Percentiles rank a stretch among this genome's conserved stretches.
phyloP scores from a whole-genome alignment of 2,797 vertebrate genomes.

The Enteromius radiatus region DNA sequence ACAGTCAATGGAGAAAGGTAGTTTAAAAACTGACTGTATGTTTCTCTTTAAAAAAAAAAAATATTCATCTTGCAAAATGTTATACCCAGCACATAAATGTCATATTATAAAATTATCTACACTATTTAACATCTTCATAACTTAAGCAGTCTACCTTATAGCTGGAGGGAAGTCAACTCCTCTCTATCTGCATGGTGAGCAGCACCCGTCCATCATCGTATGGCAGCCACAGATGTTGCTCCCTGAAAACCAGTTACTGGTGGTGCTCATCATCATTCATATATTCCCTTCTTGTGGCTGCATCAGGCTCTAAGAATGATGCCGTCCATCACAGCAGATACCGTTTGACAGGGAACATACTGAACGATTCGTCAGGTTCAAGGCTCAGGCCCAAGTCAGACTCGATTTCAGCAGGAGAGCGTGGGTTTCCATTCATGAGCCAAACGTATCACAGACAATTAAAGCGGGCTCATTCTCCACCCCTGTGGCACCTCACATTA shows the following conservation, averaged over 20 bases:
- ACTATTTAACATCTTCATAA: conserved; percentile 4
- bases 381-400: conserved; percentile 39
- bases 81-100: conserved; percentile 6
- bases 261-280: conserved; percentile 57
- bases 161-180: conserved; percentile 17
- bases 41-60: neutral
- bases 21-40: neutral
- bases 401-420: neutral
- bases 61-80: neutral
- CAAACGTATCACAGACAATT: conserved; percentile 58
- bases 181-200: conserved; percentile 44
- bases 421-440: conserved; percentile 31
- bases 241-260: conserved; percentile 32
- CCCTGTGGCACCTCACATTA: conserved; percentile 47
- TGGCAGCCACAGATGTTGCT: conserved; percentile 46
- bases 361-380: conserved; percentile 55
- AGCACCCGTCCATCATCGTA: conserved; percentile 34
- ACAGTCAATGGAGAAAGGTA: neutral
- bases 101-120: conserved; percentile 18
- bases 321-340: conserved; percentile 52
- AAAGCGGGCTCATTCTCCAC: conserved; percentile 51
- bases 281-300: conserved; percentile 50
- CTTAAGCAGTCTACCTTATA: neutral
- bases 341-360: conserved; percentile 50
- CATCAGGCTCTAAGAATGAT: conserved; percentile 48